These are phyloP conservation scores for Teleiodes luculella DNA, from an alignment of 2,888 invertebrate species.

Conservation along the genomic window DNA sequence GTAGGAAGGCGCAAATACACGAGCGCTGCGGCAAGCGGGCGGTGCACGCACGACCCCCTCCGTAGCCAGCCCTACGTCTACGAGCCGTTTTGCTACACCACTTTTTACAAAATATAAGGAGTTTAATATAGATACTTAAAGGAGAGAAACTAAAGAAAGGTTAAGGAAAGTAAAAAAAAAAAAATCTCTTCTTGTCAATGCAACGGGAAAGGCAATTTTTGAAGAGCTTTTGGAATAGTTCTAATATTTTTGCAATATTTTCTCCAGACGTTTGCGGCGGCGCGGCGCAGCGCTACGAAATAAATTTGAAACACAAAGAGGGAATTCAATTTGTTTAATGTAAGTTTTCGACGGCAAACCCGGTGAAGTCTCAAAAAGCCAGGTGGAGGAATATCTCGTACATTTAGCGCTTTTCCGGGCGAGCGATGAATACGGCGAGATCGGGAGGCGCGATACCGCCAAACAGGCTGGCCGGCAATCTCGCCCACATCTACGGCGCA, in stretches of 20 bases:
- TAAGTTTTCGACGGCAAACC: conserved; percentile 57
- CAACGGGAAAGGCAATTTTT: not conserved
- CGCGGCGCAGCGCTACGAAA: conserved; percentile 29
- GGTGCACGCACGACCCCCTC: conserved; percentile 48
- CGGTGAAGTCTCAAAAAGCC: conserved; percentile 55
- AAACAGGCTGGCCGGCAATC: conserved; percentile 41
- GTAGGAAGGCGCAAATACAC: conserved; percentile 74
- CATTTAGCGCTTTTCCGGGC: conserved; percentile 63
- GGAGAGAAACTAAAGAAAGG: not conserved
- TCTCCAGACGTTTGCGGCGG: conserved; percentile 23
- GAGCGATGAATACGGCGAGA: conserved; percentile 68
- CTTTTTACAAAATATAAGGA: not conserved
- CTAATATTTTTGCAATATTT: conserved; percentile 17
- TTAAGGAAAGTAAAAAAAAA: not conserved
- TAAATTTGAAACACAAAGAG: conserved; percentile 50
- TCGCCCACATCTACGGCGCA: conserved; percentile 37
- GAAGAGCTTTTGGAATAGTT: conserved; percentile 5
- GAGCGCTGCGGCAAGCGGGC: conserved; percentile 62
- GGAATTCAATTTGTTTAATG: conserved; percentile 71
- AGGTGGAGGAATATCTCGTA: conserved; percentile 57
- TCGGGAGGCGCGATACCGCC: conserved; percentile 61
- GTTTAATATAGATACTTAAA: too few relatives aligned
- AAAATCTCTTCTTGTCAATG: not conserved
- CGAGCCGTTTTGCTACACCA: not conserved
- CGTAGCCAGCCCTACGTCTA: conserved; percentile 12